These are phyloP conservation scores for Netelia fuscicornis DNA, from an alignment of 2,888 invertebrate genomes.

Conservation along the genomic window DNA sequence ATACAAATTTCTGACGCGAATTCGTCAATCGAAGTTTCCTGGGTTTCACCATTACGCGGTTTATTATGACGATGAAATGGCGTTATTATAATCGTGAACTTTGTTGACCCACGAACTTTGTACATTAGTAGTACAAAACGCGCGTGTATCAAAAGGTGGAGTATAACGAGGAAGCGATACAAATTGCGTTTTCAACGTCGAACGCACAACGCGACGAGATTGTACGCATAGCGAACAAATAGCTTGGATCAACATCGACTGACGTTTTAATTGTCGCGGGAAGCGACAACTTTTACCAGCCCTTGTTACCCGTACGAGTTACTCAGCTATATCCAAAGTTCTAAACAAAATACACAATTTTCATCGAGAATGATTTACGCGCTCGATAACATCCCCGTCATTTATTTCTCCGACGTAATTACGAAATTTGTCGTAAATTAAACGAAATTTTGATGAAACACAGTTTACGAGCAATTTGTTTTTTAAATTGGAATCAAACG, in stretches of 20 bases:
- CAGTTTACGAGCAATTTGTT: no score
- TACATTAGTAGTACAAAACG: background rate
- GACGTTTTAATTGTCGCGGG: slow-evolving; percentile 33
- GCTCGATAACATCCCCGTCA: no score
- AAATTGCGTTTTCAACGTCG: slow-evolving; percentile 44
- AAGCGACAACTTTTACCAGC: slow-evolving; percentile 15
- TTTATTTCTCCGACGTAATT: no score
- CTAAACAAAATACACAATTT: slow-evolving; percentile 7
- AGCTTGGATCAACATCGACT: slow-evolving; percentile 26
- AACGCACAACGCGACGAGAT: slow-evolving; percentile 19
- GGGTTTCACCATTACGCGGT: no score
- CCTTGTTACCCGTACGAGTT: background rate
- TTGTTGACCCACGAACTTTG: background rate
- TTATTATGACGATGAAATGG: no score
- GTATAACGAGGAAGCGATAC: slow-evolving; percentile 8
- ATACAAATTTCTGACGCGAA: no score
- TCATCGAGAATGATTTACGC: no score
- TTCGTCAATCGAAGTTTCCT: no score
- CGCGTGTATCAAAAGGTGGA: background rate
- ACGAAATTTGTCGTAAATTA: no score
- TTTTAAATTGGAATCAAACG: no score
- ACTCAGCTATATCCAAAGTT: background rate
- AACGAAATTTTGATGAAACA: no score
- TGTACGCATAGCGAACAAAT: slow-evolving; percentile 1
- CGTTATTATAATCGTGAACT: no score